Evolutionary conservation across 2,797 vertebrate species (phyloP).

Genomic region (Rhyacichthys aspro): DNA sequence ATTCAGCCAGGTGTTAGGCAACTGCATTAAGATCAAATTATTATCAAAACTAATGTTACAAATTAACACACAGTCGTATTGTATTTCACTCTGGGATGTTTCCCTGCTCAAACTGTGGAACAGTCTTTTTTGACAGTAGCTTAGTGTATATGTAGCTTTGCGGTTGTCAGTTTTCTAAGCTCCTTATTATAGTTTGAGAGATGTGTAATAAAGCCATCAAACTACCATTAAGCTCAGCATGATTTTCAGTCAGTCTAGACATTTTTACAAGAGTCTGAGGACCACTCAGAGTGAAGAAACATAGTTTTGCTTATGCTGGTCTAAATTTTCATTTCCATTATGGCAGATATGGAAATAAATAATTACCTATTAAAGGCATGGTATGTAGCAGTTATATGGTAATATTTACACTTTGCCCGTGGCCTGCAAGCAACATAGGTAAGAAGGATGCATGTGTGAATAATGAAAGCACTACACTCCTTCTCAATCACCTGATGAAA

Average conservation of each 20-base stretch:
- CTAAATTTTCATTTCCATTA: too few relatives aligned
- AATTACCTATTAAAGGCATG: too few relatives aligned
- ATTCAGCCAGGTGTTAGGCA: background rate
- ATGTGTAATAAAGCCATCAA: constrained; percentile 11
- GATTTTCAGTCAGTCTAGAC: constrained; percentile 9
- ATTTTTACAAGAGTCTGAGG: background rate
- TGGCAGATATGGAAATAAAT: too few relatives aligned
- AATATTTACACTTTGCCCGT: too few relatives aligned
- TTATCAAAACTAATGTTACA: constrained; percentile 4
- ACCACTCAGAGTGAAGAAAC: background rate
- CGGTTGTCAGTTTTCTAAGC: constrained; percentile 12
- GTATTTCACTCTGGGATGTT: background rate
- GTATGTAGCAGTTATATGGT: too few relatives aligned
- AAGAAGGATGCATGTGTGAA: too few relatives aligned
- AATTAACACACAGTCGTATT: background rate
- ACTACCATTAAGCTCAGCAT: constrained; percentile 3
- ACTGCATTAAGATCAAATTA: too few relatives aligned
- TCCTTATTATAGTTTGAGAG: constrained; percentile 10
- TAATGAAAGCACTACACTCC: constrained; percentile 47
- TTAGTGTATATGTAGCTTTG: background rate
- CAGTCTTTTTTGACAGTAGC: background rate
- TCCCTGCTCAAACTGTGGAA: constrained; percentile 6
- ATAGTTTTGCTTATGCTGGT: constrained; percentile 1
- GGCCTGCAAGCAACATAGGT: too few relatives aligned
- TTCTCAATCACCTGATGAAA: constrained; percentile 51